Base-by-base conservation (phyloP, 2,797 vertebrate genomes). In the Furcifer pardalis region DNA sequence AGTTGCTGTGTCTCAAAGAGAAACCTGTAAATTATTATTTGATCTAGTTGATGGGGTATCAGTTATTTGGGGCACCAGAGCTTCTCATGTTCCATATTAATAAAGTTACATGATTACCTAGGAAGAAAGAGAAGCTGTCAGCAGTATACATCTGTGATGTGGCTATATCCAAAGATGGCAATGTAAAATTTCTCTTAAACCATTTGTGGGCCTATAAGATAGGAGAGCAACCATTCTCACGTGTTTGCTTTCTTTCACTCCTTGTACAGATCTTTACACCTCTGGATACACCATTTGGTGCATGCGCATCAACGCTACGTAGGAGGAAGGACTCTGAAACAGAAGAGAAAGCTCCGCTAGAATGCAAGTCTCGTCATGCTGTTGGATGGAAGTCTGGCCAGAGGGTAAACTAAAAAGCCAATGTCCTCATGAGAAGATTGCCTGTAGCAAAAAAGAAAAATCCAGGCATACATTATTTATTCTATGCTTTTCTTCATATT, bases 211-310 rank as follows among this genome's bases (percentile, higher is more conserved):
- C 0, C 19, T n/a, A 17, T 59, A 35, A 3, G 40, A 35, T 69
- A 63, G 65, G 49, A 76, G 84, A 72, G 46, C 81, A 86, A 66
- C 87, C 75, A 52, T 85, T 79, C 32, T 7, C 85, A 59, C 88
- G 75, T 87, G 40, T 90, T 56, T 62, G 83, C 12, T 27, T 69
- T 0, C 5, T 52, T 89, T 56, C 56, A 83, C 9, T 25, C 66
- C 0, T 5, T 59, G 30, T 56, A 75, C 91, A 99, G 98, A 97
- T 99, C 85, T 95, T 98, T 86, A 92, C 98, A 85, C 97, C 99
- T 8, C 89, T 97, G 77, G 98, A 99, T 88, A 96, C 96, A 90
- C 98, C 99, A 0, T 97, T 97, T 1, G 98, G 98, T 17, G 98
- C 96, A 94, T 99, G 99, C 73, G 95, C 97, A 59, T 98, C 97